These are phyloP conservation scores for Thalassaphorura encarpata DNA, from an alignment of 1,140 invertebrate species.

Conservation along the genomic window DNA sequence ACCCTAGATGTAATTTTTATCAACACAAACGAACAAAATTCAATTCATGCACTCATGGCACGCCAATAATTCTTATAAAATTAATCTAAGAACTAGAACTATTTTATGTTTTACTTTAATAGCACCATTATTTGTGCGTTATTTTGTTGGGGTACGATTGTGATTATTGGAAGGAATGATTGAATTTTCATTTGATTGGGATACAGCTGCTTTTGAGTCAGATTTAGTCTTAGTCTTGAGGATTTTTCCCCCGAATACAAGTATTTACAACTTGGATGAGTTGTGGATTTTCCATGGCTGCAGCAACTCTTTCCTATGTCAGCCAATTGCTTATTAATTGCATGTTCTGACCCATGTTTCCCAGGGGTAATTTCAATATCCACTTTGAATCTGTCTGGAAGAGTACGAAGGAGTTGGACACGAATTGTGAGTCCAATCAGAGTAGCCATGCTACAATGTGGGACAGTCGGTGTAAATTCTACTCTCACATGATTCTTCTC, in stretches of 20 bases:
- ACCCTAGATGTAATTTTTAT: too few species aligned
- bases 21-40: too few species aligned
- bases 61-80: too few species aligned
- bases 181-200: too few species aligned
- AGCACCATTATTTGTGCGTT: too few species aligned
- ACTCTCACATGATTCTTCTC: conserved; percentile 59
- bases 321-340: conserved; percentile 94
- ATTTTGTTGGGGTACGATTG: too few species aligned
- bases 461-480: conserved; percentile 94
- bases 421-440: conserved; percentile 81
- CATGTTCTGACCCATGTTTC: conserved; percentile 77
- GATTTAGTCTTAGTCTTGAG: too few species aligned
- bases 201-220: too few species aligned
- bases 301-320: conserved; percentile 96
- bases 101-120: too few species aligned
- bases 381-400: conserved; percentile 81
- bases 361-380: conserved; percentile 83
- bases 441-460: conserved; percentile 98
- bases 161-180: too few species aligned
- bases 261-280: conserved; percentile 90
- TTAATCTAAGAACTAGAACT: too few species aligned
- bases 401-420: conserved; percentile 75
- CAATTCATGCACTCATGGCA: too few species aligned
- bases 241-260: conserved; percentile 46
- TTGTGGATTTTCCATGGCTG: conserved; percentile 87